Base-by-base conservation (phyloP, 2,797 vertebrate genomes). In the Gambusia yucatana region DNA sequence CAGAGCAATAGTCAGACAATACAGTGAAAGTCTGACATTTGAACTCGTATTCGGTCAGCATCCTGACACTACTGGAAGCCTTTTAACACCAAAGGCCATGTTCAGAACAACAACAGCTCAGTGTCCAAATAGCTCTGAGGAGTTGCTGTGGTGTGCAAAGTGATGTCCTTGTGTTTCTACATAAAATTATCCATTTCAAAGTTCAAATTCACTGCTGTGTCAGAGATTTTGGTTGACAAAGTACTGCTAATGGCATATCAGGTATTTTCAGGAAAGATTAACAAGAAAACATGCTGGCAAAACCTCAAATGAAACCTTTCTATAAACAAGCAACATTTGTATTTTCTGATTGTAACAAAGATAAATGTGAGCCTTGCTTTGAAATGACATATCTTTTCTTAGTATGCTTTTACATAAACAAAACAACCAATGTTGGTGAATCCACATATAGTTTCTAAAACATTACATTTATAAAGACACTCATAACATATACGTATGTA, bases 11-110 rank as follows among this genome's bases (percentile, higher is more conserved):
- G 30, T 81, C 14, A n/a, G 9, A 80, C 75, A 73, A 44, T 69
- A 25, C 22, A 73, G 52, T 71, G 44, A 47, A 55, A 82, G 8
- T 22, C 57, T 82, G 82, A 77, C 81, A 77, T 84, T 44, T 89
- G 55, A 83, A 69, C 77, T 76, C 6, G 52, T 7, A 72, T 57
- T 83, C 71, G 25, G 63, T 75, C 80, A 67, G 76, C 73, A 52
- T 81, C 77, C n/a, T n/a, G 75, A 73, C 78, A 84, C 76, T 61
- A 80, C 57, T 79, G 55, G 75, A 73, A 14, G 65, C 30, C 72
- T 55, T 39, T 65, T 76, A 76, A 16, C 39, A 77, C 41, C 75
- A 83, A 65, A 91, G 77, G 83, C 72, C 70, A 71, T 3, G 25
- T 59, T 77, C 55, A 82, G 52, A 82, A 48, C 57, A 63, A 52